A percentile compares a stretch with the other conserved stretches of the same genome.
Evolutionary conservation across 2,113 vertebrate species (phyloP).

Genomic region (Erythrocercus mccallii): DNA sequence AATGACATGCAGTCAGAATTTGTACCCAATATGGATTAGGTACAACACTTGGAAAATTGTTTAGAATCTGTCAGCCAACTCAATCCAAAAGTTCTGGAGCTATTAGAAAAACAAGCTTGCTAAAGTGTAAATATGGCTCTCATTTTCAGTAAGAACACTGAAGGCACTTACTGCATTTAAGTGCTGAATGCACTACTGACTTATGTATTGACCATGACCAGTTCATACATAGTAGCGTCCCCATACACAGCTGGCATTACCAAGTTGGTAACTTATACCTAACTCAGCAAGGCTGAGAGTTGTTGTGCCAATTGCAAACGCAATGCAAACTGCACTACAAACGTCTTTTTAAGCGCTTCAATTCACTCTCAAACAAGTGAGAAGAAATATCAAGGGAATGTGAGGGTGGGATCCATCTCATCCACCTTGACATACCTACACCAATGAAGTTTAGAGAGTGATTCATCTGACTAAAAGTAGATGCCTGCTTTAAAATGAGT

Average conservation of each 20-base stretch:
- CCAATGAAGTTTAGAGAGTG: neutral
- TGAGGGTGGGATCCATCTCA: neutral
- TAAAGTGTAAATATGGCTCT: neutral
- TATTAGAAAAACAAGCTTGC: constrained; percentile 2
- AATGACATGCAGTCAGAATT: neutral
- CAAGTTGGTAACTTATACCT: neutral
- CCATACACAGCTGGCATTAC: neutral
- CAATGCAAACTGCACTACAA: neutral
- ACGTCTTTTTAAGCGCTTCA: neutral
- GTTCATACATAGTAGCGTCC: neutral
- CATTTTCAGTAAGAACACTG: neutral
- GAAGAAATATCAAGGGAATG: neutral
- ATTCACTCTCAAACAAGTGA: neutral
- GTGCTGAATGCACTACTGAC: neutral
- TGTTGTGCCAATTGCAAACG: neutral
- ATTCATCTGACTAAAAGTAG: constrained; percentile 32
- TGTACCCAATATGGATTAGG: neutral
- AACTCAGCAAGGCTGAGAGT: neutral
- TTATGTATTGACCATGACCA: rapidly evolving
- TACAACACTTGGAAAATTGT: neutral
- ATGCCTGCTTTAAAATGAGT: constrained; percentile 13
- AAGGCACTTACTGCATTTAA: neutral
- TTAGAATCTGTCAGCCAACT: neutral
- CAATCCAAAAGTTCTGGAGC: neutral
- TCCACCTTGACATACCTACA: neutral